Conservation (phyloP, 2,113 vertebrate genomes). For the Phycodurus eques region DNA sequence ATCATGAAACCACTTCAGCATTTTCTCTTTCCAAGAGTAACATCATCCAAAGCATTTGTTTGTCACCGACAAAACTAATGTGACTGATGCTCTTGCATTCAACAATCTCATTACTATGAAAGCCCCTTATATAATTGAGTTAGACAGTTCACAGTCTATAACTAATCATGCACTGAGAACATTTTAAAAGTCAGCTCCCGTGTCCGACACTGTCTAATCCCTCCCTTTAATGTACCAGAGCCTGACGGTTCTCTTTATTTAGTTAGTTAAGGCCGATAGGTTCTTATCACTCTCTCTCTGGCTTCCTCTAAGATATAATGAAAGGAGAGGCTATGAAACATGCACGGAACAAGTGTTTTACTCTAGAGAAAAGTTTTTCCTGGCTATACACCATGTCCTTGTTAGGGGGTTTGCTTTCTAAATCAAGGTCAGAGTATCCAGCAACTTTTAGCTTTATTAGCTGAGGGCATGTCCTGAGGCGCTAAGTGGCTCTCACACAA, state of each 20-base stretch:
- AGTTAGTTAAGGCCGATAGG: conserved; percentile 44
- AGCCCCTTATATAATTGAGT: conserved; percentile 63
- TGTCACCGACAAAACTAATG: conserved; percentile 53
- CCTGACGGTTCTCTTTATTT: conserved; percentile 60
- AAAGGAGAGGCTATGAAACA: conserved; percentile 57
- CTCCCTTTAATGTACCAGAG: conserved; percentile 57
- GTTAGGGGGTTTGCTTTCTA: conserved; percentile 65
- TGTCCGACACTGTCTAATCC: conserved; percentile 67
- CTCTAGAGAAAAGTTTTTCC: conserved; percentile 58
- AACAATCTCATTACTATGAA: conserved; percentile 65
- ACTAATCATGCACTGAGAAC: conserved; percentile 60
- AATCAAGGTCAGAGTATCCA: conserved; percentile 65
- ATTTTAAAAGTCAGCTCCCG: conserved; percentile 63
- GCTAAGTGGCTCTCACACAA: conserved; percentile 59
- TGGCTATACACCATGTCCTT: conserved; percentile 65
- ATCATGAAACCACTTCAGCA: conserved; percentile 37
- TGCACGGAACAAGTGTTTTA: conserved; percentile 54
- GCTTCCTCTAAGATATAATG: conserved; percentile 52
- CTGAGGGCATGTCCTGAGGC: conserved; percentile 67
- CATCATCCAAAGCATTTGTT: conserved; percentile 39
- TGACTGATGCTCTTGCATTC: conserved; percentile 54
- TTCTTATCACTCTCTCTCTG: conserved; percentile 52
- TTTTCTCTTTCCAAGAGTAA: conserved; percentile 39
- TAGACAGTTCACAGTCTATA: conserved; percentile 61
- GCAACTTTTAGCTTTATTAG: conserved; percentile 70